A percentile compares a stretch with the other conserved stretches of the same genome.
Conservation (phyloP, 2,797 vertebrate species). For the Oophaga sylvatica region DNA sequence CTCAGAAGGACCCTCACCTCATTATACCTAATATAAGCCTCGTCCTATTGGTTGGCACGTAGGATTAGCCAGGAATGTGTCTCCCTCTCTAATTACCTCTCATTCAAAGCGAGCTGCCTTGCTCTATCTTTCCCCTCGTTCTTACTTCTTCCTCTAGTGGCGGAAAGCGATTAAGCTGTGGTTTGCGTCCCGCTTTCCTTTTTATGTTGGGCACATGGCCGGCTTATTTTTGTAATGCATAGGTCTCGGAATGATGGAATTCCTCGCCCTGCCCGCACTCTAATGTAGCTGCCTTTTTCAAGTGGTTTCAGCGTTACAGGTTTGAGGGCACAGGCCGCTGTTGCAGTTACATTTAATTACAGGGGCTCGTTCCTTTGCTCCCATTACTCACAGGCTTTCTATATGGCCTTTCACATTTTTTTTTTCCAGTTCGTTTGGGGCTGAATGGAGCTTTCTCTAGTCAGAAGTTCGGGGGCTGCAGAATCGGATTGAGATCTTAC, state of each 20-base stretch:
- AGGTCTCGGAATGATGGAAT: conserved; percentile 74
- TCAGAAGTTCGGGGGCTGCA: conserved; percentile 17
- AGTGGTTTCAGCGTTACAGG: conserved; percentile 80
- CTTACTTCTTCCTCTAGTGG: conserved; percentile 75
- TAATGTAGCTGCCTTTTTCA: conserved; percentile 76
- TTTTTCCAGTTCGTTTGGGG: conserved; percentile 68
- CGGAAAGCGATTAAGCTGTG: conserved; percentile 81
- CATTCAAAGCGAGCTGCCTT: conserved; percentile 77
- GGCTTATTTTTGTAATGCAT: conserved; percentile 79
- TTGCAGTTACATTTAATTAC: conserved; percentile 86
- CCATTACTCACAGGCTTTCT: conserved; percentile 84
- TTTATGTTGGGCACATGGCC: conserved; percentile 69
- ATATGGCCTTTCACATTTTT: conserved; percentile 77
- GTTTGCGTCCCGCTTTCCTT: conserved; percentile 73
- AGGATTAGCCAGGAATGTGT: conserved; percentile 63
- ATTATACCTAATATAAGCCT: conserved; percentile 43
- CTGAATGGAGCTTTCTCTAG: conserved; percentile 80
- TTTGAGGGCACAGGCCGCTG: conserved; percentile 79
- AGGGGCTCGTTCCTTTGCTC: conserved; percentile 79
- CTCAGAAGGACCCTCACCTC: conserved; percentile 37
- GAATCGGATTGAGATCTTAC: not conserved
- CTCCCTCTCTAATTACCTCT: conserved; percentile 81
- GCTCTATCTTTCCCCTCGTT: conserved; percentile 70
- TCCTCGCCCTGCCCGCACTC: conserved; percentile 75
- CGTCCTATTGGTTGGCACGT: conserved; percentile 34